Percentiles rank a stretch among this genome's conserved stretches.
These are phyloP conservation scores for Zoanthus gigantus DNA, from an alignment of 92 coral and sea anemone species.

Conservation along the genomic window DNA sequence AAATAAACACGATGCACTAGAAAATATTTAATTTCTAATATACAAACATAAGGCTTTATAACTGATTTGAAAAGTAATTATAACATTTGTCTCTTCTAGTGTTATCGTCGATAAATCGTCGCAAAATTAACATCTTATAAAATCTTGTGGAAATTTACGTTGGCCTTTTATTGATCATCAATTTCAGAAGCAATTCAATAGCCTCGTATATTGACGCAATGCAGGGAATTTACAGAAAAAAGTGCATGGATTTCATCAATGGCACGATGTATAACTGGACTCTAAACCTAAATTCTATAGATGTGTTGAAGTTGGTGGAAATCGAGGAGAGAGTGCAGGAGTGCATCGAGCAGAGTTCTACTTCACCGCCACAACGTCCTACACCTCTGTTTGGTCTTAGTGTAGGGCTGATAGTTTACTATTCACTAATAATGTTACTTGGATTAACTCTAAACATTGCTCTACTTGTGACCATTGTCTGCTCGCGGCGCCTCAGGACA, in stretches of 20 bases:
- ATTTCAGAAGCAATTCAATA: neutral
- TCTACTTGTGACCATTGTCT: constrained; percentile 72
- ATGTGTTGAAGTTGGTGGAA: neutral
- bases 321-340: neutral
- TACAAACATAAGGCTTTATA: neutral
- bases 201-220: neutral
- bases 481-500: constrained; percentile 79
- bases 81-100: neutral
- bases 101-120: neutral
- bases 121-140: constrained; percentile 6
- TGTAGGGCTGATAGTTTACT: constrained; percentile 47
- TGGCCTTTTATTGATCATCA: neutral
- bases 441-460: constrained; percentile 67
- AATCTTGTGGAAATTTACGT: neutral
- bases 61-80: no score
- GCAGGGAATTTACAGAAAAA: neutral
- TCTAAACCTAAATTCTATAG: neutral
- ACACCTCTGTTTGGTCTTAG: neutral
- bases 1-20: neutral
- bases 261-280: constrained; percentile 28
- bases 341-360: neutral
- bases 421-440: constrained; percentile 57
- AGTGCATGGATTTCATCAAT: constrained; percentile 13
- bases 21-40: neutral
- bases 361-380: neutral